These are phyloP conservation scores for Polydrusus cervinus DNA, from an alignment of 2,888 invertebrate genomes.

Conservation along the genomic window DNA sequence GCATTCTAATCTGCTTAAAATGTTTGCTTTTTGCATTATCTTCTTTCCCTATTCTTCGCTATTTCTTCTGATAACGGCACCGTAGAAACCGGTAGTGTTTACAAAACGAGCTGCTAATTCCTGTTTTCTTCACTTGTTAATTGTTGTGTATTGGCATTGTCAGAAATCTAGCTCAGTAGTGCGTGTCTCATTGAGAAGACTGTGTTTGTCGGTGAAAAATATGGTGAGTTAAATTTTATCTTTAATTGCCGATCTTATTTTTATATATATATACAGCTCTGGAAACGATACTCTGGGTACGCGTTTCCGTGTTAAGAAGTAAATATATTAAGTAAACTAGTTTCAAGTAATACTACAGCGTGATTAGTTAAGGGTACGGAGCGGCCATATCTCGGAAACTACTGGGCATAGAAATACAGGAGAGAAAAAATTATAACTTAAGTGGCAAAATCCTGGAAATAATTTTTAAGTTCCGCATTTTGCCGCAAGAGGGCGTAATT, in stretches of 20 bases:
- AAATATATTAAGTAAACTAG: too few relatives aligned
- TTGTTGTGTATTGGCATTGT: slow-evolving; percentile 3
- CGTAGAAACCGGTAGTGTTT: slow-evolving; percentile 24
- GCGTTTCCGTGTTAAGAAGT: too few relatives aligned
- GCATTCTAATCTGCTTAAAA: slow-evolving; percentile 35
- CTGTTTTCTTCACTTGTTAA: slow-evolving; percentile 20
- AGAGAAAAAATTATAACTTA: too few relatives aligned
- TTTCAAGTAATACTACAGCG: too few relatives aligned
- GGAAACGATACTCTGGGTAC: too few relatives aligned
- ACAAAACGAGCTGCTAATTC: slow-evolving; percentile 25
- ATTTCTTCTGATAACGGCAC: slow-evolving; percentile 41
- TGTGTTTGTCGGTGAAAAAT: neutral
- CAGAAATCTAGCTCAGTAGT: neutral
- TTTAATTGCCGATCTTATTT: neutral
- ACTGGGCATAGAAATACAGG: too few relatives aligned
- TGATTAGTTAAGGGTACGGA: too few relatives aligned
- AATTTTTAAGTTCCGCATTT: too few relatives aligned
- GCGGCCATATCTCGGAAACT: too few relatives aligned
- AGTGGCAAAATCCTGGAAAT: too few relatives aligned
- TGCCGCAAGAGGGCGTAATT: too few relatives aligned
- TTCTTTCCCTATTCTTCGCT: slow-evolving; percentile 15
- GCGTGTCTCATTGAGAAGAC: neutral
- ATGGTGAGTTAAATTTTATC: slow-evolving; percentile 2
- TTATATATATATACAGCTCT: too few relatives aligned
- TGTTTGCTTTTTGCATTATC: slow-evolving; percentile 47